Percentiles rank a stretch among this genome's conserved stretches.
These are phyloP conservation scores for Cosmorhoe ocellata DNA, from an alignment of 2,888 invertebrate species.

Conservation along the genomic window DNA sequence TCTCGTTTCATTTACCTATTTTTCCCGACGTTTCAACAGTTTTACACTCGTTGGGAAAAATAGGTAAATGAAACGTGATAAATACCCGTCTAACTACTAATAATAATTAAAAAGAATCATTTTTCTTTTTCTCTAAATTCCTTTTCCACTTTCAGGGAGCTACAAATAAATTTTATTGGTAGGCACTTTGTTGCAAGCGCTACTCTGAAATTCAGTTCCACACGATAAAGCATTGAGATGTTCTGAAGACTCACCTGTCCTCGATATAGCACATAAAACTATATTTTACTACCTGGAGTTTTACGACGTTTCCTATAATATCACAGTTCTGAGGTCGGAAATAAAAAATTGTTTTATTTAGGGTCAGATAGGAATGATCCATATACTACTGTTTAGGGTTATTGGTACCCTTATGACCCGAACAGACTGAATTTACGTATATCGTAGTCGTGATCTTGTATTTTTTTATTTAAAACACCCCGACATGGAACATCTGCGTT, in stretches of 20 bases:
- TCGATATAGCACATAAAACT: slow-evolving; percentile 64
- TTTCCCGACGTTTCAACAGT: too few species aligned
- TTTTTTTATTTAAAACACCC: too few species aligned
- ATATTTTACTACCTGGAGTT: slow-evolving; percentile 64
- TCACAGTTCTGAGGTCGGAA: slow-evolving; percentile 9
- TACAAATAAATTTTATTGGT: not conserved
- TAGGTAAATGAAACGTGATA: too few species aligned
- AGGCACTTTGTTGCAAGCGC: slow-evolving; percentile 26
- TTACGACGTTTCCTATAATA: slow-evolving; percentile 48
- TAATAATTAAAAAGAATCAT: too few species aligned
- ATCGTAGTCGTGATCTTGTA: too few species aligned
- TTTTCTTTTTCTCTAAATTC: too few species aligned
- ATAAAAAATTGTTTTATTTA: slow-evolving; percentile 11
- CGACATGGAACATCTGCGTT: too few species aligned
- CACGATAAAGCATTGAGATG: slow-evolving; percentile 41
- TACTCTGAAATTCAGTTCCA: slow-evolving; percentile 38
- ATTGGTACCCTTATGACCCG: not conserved
- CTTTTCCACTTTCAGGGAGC: too few species aligned
- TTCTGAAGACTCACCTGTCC: slow-evolving; percentile 58
- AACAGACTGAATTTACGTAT: too few species aligned
- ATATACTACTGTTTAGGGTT: not conserved
- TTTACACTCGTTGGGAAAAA: too few species aligned
- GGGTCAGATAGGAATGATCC: not conserved
- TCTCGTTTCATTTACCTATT: too few species aligned
- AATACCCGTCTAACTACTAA: too few species aligned